Evolutionary conservation across 2,113 vertebrate species (phyloP), one percentile per base, ranked within the genome.

Genomic region (Colistium nudipinnis): DNA sequence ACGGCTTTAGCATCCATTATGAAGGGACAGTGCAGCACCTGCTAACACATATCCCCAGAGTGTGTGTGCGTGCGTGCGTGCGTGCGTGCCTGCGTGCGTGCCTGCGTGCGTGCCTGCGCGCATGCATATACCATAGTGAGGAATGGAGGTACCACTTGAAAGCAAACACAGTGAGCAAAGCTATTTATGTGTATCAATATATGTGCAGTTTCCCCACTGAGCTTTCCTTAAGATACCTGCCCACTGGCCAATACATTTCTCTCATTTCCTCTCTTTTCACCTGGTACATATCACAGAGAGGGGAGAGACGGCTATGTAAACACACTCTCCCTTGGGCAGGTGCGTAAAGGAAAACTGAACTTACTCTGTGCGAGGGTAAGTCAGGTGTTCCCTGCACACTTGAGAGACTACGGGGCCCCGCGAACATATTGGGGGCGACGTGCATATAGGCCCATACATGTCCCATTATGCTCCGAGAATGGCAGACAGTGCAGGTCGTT

Each of bases 21-120:
- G 73, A 85, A 83, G 69, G 81, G 66, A 80, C 82, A 76, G 71
- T 64, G 74, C 76, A 83, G 43, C 78, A 87, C 85, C 84, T 87
- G 84, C 62, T 82, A 90, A 84, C 85, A 71, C 66, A 59, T 65
- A 36, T 74, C 67, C 84, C 84, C 76, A 84, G 6, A 70, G 81
- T n/a, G 22, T 9, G 22, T 17, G 22, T 20, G 9, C 19, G 7
- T 16, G 43, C 22, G 43, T 45, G 39, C n/a, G 39, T 45, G 17
- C 20, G 43, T 44, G 43, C 20, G 38, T 17, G 16, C 17, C 13
- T 39, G 38, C 17, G 38, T 16, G 16, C 17, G 43, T 44, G n/a
- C 16, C 13, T 51, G 8, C 30, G 14, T 17, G 25, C 30, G 17
- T 31, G 16, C 14, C 12, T 25, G 13, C 14, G 49, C 43, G n/a